Evolutionary conservation across 2,797 vertebrate genomes (phyloP), one percentile per base, ranked within the genome.

Genomic region (Vireo griseus): DNA sequence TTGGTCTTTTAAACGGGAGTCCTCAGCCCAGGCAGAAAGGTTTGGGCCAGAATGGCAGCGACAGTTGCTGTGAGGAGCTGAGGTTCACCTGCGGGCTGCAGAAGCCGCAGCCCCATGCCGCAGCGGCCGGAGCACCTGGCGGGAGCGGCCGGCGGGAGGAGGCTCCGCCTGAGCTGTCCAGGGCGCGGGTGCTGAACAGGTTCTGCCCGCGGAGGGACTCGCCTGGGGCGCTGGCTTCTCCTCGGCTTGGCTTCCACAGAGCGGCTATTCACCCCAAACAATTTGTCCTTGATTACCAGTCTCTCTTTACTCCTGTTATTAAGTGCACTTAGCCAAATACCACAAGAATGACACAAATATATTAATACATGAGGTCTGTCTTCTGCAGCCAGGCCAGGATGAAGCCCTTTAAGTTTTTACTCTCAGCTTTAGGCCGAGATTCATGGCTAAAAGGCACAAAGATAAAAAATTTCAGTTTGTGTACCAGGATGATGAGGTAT

Each of bases 111-210:
- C 7, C 45, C 2, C 45, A 4, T 1, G 62, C 22, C 24, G 18
- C 50, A 40, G 52, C 13, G 11, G 45, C 31, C 24, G 8, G 16
- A 15, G 59, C 37, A 5, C 26, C 62, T 1, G 63, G 24, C 1
- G 9, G 37, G 15, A 77, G 73, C 51, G 2, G 40, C 55, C 3
- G 45, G 11, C 20, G 3, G 31, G 16, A 3, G 5, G 3, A 4
- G 54, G 67, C 72, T 10, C 21, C 5, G 22, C 47, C 16, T 66
- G 93, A 25, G 95, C 91, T 96, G 95, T 95, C 95, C 96, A 42
- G 59, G 39, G 5, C 48, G 12, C 21, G 4, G 81, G 94, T 96
- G 96, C 96, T 96, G 96, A 96, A 96, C 39, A 8, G 12, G 20
- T 1, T 11, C 78, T 4, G 72, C n/a, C 31, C 52, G 7, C 7